Evolutionary conservation across 2,113 vertebrate genomes (phyloP).

Genomic region (Origma solitaria): DNA sequence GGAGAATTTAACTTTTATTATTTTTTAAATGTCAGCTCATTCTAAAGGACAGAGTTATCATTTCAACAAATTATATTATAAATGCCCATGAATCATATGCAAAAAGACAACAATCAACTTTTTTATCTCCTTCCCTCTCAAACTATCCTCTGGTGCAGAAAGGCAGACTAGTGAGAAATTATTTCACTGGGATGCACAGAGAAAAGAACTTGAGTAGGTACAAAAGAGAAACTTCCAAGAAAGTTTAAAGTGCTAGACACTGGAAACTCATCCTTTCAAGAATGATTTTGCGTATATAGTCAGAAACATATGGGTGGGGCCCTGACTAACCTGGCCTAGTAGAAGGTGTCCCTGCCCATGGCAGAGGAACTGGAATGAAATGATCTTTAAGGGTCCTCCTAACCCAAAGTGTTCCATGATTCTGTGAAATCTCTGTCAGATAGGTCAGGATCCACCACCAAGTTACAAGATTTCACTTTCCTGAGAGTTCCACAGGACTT

Average conservation of each 20-base stretch:
- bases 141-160: neutral
- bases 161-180: neutral
- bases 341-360: neutral
- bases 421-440: neutral
- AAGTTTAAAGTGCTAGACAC: neutral
- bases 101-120: neutral
- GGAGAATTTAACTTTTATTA: neutral
- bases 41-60: neutral
- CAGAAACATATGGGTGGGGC: neutral
- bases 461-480: neutral
- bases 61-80: neutral
- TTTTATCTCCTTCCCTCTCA: neutral
- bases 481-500: neutral
- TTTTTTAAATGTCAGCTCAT: constrained; percentile 23
- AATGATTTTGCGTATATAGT: neutral
- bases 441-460: neutral
- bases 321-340: neutral
- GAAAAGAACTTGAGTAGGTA: neutral
- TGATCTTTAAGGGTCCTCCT: neutral
- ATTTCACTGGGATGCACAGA: neutral
- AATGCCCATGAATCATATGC: neutral
- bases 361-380: neutral
- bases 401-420: neutral
- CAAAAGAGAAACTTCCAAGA: neutral
- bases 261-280: neutral